phyloP scores from a whole-genome alignment of 1,140 invertebrate genomes.

The Dufourea novaeangliae region DNA sequence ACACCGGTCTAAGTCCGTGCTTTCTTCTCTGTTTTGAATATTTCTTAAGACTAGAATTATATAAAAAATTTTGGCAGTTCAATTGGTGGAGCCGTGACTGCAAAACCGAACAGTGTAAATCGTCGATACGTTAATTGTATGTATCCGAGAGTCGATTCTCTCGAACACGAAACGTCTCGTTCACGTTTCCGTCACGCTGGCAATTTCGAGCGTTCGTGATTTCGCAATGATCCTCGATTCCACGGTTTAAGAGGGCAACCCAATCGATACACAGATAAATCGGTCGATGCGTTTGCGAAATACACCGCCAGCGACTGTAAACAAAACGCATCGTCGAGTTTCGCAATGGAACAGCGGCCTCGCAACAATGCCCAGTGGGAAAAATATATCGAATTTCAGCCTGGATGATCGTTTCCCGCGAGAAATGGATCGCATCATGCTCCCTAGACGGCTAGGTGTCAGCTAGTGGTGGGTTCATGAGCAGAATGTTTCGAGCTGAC shows the following conservation, averaged over 20 bases:
- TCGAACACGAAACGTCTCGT: too few relatives aligned
- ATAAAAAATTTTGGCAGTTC: too few relatives aligned
- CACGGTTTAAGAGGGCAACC: neutral
- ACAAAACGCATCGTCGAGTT: slow-evolving; percentile 33
- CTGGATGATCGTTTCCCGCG: neutral
- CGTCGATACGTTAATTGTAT: too few relatives aligned
- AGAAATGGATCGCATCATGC: slow-evolving; percentile 27
- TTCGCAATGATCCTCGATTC: neutral
- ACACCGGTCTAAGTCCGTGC: too few relatives aligned
- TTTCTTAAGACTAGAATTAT: too few relatives aligned
- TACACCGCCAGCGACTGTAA: slow-evolving; percentile 3
- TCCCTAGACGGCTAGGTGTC: slow-evolving; percentile 42
- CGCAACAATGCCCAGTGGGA: neutral
- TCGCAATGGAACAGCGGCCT: slow-evolving; percentile 49
- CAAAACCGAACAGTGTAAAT: too few relatives aligned
- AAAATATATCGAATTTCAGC: slow-evolving; percentile 40
- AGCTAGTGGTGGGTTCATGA: too few relatives aligned
- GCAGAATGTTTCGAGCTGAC: too few relatives aligned
- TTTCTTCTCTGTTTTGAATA: too few relatives aligned
- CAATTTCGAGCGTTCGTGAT: neutral
- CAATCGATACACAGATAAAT: neutral
- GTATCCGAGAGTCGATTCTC: too few relatives aligned
- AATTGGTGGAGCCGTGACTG: too few relatives aligned
- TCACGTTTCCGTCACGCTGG: too few relatives aligned
- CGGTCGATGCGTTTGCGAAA: neutral